A percentile compares a stretch with the other conserved stretches of the same genome.
These are phyloP conservation scores for Andrena hattorfiana DNA, from an alignment of 2,888 invertebrate species.

Conservation along the genomic window DNA sequence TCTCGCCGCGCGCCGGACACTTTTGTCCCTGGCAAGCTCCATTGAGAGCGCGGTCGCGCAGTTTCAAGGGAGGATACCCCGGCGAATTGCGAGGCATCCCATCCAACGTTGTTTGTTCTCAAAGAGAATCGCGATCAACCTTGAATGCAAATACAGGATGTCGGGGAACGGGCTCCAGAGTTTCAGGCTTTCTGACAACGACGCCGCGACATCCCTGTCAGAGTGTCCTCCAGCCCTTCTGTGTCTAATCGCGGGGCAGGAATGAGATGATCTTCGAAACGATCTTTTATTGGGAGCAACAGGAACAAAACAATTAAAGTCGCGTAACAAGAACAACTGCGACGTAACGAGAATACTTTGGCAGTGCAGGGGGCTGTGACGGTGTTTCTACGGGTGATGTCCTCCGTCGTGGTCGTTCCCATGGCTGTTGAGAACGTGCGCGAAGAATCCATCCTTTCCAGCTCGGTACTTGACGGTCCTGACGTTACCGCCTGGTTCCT, in stretches of 20 bases:
- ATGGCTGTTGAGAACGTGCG: constrained; percentile 84
- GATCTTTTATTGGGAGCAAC: constrained; percentile 13
- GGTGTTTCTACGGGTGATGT: constrained; percentile 28
- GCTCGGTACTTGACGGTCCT: constrained; percentile 89
- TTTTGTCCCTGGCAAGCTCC: not conserved
- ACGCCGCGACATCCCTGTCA: too few species aligned
- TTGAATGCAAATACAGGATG: too few species aligned
- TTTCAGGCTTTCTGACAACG: too few species aligned
- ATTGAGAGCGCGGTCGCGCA: too few species aligned
- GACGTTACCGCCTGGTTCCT: constrained; percentile 88
- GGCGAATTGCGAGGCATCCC: not conserved
- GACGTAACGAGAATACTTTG: constrained; percentile 48
- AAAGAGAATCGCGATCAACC: too few species aligned
- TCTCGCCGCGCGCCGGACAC: not conserved
- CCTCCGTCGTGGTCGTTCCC: constrained; percentile 69
- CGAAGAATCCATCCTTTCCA: constrained; percentile 88
- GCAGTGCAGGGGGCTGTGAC: not conserved
- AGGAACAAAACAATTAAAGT: constrained; percentile 27
- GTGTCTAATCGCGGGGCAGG: too few species aligned
- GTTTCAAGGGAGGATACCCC: not conserved
- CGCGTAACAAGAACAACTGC: constrained; percentile 39
- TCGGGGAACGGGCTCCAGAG: too few species aligned
- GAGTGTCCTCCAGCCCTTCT: too few species aligned
- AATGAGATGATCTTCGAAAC: not conserved
- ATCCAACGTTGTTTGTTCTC: too few species aligned